Evolutionary conservation across 1,140 invertebrate species (phyloP).

Genomic region (Ceratosolen solmsi): DNA sequence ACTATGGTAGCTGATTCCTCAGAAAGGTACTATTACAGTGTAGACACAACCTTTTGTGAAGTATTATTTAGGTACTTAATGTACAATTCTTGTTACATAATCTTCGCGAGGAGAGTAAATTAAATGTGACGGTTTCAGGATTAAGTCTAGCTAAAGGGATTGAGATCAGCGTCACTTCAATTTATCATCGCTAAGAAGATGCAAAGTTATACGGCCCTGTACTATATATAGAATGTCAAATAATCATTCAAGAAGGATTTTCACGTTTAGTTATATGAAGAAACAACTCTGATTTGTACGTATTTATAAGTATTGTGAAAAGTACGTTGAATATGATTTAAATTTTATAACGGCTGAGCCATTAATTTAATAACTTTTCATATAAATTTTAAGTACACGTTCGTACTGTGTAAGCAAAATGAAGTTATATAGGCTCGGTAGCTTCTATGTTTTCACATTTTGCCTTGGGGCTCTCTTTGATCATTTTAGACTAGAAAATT

Average conservation of each 20-base stretch:
- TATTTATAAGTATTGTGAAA: neutral
- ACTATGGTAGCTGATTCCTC: neutral
- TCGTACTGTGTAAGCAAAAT: neutral
- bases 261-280: neutral
- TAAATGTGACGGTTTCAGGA: neutral
- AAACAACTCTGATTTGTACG: neutral
- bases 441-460: neutral
- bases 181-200: slow-evolving; percentile 9
- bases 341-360: neutral
- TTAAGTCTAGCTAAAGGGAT: slow-evolving; percentile 1
- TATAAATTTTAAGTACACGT: neutral
- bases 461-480: neutral
- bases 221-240: neutral
- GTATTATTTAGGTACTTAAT: slow-evolving; percentile 2
- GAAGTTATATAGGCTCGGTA: neutral
- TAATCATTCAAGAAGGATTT: neutral
- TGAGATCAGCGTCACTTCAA: slow-evolving; percentile 7
- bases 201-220: neutral
- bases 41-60: neutral
- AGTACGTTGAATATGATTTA: neutral
- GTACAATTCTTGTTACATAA: slow-evolving; percentile 5
- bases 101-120: neutral
- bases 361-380: neutral
- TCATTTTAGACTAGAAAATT: neutral
- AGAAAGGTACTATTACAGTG: neutral